Conservation (phyloP, 2,797 vertebrate genomes). For the Valencia hispanica region DNA sequence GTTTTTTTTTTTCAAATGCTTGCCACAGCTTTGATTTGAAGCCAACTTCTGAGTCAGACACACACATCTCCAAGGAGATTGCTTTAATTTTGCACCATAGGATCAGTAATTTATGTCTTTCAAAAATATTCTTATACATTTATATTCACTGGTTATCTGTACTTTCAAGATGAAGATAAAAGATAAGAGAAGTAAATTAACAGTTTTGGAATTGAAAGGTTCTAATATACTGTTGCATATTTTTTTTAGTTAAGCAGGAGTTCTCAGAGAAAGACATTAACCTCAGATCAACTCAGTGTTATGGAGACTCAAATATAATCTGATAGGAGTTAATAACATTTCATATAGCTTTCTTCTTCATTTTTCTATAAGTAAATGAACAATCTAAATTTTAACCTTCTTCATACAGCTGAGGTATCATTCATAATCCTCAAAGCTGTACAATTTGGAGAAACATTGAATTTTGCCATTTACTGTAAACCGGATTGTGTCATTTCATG, state of each 20-base stretch:
- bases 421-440: background rate
- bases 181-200: background rate
- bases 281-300: background rate
- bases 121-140: background rate
- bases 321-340: background rate
- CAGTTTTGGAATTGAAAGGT: background rate
- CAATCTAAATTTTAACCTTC: background rate
- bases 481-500: background rate
- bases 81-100: background rate
- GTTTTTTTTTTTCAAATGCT: background rate
- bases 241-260: background rate
- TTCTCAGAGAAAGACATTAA: background rate
- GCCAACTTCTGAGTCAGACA: background rate
- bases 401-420: background rate
- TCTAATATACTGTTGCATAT: background rate
- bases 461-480: background rate
- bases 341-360: background rate
- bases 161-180: background rate
- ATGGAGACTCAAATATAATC: background rate
- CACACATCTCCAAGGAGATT: conserved; percentile 1
- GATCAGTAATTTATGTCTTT: background rate
- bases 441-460: background rate
- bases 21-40: background rate
- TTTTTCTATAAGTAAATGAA: background rate
- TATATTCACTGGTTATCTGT: background rate